Percentiles rank a stretch among this genome's conserved stretches.
phyloP scores from a whole-genome alignment of 2,797 vertebrate species.

The Mormyrus hasselquistii region DNA sequence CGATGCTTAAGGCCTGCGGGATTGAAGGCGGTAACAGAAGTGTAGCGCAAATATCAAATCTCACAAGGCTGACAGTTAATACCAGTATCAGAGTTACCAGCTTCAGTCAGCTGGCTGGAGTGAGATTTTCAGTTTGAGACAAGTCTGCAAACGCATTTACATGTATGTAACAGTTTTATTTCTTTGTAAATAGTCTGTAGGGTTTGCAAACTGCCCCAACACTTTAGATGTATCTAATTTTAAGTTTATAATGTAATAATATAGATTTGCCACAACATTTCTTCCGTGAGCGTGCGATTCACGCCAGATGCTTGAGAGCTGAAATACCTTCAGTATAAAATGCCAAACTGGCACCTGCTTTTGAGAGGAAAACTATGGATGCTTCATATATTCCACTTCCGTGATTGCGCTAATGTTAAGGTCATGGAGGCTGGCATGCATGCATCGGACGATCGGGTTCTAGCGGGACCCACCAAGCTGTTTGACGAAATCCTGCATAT shows the following conservation, averaged over 20 bases:
- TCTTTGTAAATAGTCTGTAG: not conserved
- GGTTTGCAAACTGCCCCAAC: not conserved
- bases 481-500: constrained; percentile 96
- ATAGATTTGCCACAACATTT: not conserved
- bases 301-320: not conserved
- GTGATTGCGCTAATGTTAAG: not conserved
- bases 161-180: not conserved
- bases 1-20: constrained; percentile 82
- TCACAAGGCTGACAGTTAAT: not conserved
- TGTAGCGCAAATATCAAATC: not conserved
- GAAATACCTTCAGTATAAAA: not conserved
- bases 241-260: not conserved
- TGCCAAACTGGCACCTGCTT: not conserved
- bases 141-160: not conserved
- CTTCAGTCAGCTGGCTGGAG: not conserved
- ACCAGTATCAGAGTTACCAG: not conserved
- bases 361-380: not conserved
- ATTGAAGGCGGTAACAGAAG: not conserved
- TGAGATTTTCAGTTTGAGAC: not conserved
- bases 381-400: not conserved
- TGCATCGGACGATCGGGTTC: not conserved
- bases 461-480: constrained; percentile 73
- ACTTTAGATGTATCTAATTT: not conserved
- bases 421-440: not conserved
- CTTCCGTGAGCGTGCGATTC: not conserved